phyloP scores from a whole-genome alignment of 2,113 vertebrate genomes.

The Muntiacus reevesi region DNA sequence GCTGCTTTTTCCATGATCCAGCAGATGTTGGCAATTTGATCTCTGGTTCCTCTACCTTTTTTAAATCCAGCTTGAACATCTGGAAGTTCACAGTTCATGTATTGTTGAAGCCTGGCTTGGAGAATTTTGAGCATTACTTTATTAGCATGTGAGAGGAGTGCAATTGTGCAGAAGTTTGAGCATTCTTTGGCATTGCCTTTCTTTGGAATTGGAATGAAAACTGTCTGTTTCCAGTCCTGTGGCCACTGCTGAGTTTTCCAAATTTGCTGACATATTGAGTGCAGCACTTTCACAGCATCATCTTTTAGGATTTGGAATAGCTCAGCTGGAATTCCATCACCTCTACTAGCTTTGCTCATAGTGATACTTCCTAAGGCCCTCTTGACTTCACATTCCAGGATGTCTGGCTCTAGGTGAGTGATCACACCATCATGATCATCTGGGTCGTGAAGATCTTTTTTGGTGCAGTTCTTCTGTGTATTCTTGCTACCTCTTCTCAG shows the following conservation, averaged over 20 bases:
- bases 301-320: background rate
- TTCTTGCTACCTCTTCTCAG: background rate
- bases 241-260: background rate
- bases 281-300: background rate
- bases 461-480: background rate
- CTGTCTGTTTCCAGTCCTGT: background rate
- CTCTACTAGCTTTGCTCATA: background rate
- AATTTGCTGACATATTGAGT: background rate
- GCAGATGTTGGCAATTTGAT: background rate
- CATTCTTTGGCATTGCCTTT: background rate
- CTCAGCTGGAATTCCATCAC: background rate
- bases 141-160: background rate
- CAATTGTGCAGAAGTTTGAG: rapidly evolving
- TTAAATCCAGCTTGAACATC: background rate
- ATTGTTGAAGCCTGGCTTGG: background rate
- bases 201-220: background rate
- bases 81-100: background rate
- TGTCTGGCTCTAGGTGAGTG: background rate
- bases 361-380: background rate
- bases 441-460: background rate
- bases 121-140: background rate
- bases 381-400: background rate
- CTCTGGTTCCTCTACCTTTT: background rate
- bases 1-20: background rate
- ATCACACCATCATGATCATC: background rate